Evolutionary conservation across 2,888 invertebrate species (phyloP).

Genomic region (Barypeithes pellucidus): DNA sequence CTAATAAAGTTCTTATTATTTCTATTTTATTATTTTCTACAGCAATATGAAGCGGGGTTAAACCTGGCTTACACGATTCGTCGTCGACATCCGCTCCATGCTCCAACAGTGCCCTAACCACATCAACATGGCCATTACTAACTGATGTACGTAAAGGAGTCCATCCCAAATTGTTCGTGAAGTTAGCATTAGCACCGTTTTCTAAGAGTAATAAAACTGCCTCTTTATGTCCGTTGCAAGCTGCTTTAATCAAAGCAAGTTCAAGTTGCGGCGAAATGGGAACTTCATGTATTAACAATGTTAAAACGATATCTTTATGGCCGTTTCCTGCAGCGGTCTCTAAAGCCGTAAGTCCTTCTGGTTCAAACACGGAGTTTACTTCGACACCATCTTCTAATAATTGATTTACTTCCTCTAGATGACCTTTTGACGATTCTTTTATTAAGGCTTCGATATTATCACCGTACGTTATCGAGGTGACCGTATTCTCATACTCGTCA

Average conservation of each 20-base stretch:
- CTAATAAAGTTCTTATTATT: neutral
- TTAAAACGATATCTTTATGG: conserved; percentile 18
- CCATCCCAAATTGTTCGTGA: conserved; percentile 64
- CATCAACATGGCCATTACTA: conserved; percentile 69
- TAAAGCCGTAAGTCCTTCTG: neutral
- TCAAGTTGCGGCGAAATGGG: neutral
- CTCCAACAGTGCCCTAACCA: conserved; percentile 70
- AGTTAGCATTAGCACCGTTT: conserved; percentile 1
- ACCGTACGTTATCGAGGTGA: neutral
- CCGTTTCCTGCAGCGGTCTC: conserved; percentile 23
- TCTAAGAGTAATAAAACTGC: neutral
- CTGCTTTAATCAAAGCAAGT: neutral
- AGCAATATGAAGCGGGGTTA: conserved; percentile 28
- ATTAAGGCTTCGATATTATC: neutral
- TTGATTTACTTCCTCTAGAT: neutral
- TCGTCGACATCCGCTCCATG: conserved; percentile 72
- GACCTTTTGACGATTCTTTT: neutral
- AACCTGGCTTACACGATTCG: conserved; percentile 36
- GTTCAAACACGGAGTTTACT: neutral
- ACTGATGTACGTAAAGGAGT: conserved; percentile 76
- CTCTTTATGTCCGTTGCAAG: neutral
- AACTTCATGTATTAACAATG: conserved; percentile 24
- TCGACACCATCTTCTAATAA: neutral
- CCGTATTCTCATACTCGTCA: neutral
- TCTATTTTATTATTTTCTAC: neutral